Percentiles rank a stretch among this genome's conserved stretches.
phyloP scores from a whole-genome alignment of 2,888 invertebrate species.

The Exocentrus adspersus region DNA sequence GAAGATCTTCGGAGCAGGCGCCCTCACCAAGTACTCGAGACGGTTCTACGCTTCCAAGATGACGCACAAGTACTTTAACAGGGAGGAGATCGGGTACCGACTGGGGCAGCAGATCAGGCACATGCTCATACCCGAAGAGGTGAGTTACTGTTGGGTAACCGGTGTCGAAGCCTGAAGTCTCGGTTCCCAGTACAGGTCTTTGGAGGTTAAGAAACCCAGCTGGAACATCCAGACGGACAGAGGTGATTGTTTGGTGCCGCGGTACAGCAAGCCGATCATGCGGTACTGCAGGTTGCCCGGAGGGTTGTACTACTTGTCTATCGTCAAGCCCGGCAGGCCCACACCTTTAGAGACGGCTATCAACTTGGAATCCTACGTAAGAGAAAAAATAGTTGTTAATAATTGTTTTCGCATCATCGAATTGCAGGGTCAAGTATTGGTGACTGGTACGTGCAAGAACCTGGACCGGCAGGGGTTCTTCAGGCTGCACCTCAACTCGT shows the following conservation, averaged over 20 bases:
- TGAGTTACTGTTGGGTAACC: too few relatives aligned
- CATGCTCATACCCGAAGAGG: constrained; percentile 43
- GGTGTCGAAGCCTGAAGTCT: too few relatives aligned
- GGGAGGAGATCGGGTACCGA: constrained; percentile 72
- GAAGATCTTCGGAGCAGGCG: constrained; percentile 73
- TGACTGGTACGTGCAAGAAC: constrained; percentile 66
- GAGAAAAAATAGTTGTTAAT: neutral
- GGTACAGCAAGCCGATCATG: constrained; percentile 60
- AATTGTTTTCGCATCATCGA: neutral
- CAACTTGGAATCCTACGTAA: constrained; percentile 56
- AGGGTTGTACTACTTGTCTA: constrained; percentile 69
- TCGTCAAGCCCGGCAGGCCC: constrained; percentile 69
- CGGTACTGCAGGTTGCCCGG: constrained; percentile 69
- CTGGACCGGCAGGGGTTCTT: constrained; percentile 68
- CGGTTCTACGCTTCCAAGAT: constrained; percentile 67
- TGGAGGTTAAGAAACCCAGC: constrained; percentile 8
- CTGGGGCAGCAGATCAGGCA: constrained; percentile 58
- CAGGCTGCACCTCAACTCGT: constrained; percentile 68
- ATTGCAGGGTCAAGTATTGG: constrained; percentile 67
- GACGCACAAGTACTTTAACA: constrained; percentile 69
- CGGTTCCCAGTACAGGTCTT: too few relatives aligned
- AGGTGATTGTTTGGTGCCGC: constrained; percentile 52
- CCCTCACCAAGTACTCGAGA: constrained; percentile 72
- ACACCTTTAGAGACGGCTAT: constrained; percentile 66
- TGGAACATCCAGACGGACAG: constrained; percentile 48